These are phyloP conservation scores for Menidia menidia DNA, from an alignment of 2,797 vertebrate genomes.

Conservation along the genomic window DNA sequence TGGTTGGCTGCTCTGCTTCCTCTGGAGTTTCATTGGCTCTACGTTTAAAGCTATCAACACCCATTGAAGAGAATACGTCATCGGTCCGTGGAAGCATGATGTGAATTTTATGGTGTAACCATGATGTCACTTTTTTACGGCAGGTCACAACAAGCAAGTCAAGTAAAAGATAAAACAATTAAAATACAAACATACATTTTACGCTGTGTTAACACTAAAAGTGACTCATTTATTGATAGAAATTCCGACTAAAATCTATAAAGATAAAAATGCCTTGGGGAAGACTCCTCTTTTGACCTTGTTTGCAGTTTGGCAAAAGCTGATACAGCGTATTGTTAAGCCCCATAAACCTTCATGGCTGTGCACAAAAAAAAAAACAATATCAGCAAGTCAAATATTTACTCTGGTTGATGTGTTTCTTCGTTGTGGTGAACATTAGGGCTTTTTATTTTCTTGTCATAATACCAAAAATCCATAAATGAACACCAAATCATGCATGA, in stretches of 20 bases:
- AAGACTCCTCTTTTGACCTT: neutral
- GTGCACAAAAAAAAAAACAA: neutral
- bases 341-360: neutral
- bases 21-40: constrained; percentile 50
- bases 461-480: neutral
- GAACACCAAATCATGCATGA: neutral
- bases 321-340: neutral
- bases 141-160: constrained; percentile 18
- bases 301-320: neutral
- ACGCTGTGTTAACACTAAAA: too few relatives aligned
- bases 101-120: constrained; percentile 37
- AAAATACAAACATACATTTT: too few relatives aligned
- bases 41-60: constrained; percentile 19
- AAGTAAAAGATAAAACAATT: neutral
- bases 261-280: neutral
- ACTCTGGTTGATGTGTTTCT: neutral
- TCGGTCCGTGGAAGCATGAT: constrained; percentile 20
- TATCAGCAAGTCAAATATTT: neutral
- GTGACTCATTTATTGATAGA: too few relatives aligned
- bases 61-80: constrained; percentile 43
- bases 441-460: neutral
- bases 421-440: neutral
- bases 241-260: neutral
- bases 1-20: constrained; percentile 40
- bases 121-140: constrained; percentile 55